Evolutionary conservation across 2,888 invertebrate genomes (phyloP).

Genomic region (Eubasilissa splendida): DNA sequence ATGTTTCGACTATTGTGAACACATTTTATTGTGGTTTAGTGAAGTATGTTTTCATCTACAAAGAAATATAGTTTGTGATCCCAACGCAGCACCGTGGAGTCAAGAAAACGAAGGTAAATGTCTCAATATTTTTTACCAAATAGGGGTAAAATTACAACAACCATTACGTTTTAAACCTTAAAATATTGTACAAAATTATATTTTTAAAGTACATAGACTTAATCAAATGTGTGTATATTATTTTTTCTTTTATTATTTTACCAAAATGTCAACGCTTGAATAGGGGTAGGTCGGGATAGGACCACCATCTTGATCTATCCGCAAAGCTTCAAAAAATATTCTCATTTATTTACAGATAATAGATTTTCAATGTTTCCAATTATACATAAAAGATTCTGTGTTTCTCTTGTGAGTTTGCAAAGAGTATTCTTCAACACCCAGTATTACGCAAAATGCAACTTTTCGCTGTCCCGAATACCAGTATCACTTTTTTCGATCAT

Average conservation of each 20-base stretch:
- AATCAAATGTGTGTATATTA: neutral
- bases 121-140: conserved; percentile 27
- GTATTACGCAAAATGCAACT: too few relatives aligned
- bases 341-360: too few relatives aligned
- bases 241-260: conserved; percentile 20
- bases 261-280: conserved; percentile 18
- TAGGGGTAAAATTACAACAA: conserved; percentile 34
- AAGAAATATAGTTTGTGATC: conserved; percentile 60
- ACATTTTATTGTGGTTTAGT: conserved; percentile 32
- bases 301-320: conserved; percentile 53
- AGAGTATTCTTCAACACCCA: too few relatives aligned
- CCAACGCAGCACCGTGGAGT: conserved; percentile 75
- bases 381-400: too few relatives aligned
- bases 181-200: neutral
- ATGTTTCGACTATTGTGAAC: conserved; percentile 9
- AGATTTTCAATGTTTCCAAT: too few relatives aligned
- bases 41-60: conserved; percentile 40
- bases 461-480: too few relatives aligned
- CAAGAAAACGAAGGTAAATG: conserved; percentile 73
- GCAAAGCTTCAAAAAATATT: conserved; percentile 27
- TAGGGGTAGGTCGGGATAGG: conserved; percentile 53
- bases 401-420: too few relatives aligned
- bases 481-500: too few relatives aligned
- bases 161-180: neutral
- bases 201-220: neutral